These are phyloP conservation scores for Drosophila birchii DNA, from an alignment of 2,888 invertebrate species.

Conservation along the genomic window DNA sequence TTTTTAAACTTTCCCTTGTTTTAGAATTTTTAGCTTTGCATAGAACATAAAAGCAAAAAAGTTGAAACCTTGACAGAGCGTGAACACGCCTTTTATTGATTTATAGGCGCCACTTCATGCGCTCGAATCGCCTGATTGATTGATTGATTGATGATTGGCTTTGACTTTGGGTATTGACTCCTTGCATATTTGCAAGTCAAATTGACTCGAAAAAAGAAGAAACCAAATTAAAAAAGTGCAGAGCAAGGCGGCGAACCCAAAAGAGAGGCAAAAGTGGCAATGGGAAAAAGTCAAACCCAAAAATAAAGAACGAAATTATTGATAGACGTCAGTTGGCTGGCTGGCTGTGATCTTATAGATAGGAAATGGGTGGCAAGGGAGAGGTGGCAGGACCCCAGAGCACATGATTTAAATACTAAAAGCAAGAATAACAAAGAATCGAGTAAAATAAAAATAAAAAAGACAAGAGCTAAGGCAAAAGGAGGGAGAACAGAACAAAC, in stretches of 20 bases:
- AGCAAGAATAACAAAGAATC: slow-evolving; percentile 54
- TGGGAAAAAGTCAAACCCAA: slow-evolving; percentile 22
- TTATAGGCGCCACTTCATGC: slow-evolving; percentile 52
- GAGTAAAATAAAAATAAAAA: slow-evolving; percentile 56
- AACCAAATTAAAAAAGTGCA: slow-evolving; percentile 25
- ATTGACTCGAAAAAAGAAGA: slow-evolving; percentile 18
- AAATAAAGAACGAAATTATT: slow-evolving; percentile 59
- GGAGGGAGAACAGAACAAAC: slow-evolving; percentile 40
- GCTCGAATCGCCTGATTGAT: slow-evolving; percentile 57
- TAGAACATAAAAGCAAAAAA: slow-evolving; percentile 2
- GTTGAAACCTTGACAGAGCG: slow-evolving; percentile 66
- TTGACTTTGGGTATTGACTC: slow-evolving; percentile 63
- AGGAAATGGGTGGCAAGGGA: background rate
- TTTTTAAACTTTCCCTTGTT: slow-evolving; percentile 34
- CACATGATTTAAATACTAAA: slow-evolving; percentile 78
- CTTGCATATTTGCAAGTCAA: slow-evolving; percentile 43
- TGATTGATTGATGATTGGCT: slow-evolving; percentile 76
- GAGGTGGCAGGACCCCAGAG: slow-evolving; percentile 40
- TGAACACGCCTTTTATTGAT: slow-evolving; percentile 71
- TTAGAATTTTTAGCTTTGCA: slow-evolving; percentile 28
- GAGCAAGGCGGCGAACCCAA: slow-evolving; percentile 14
- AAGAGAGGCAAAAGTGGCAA: slow-evolving; percentile 3
- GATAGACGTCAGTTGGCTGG: slow-evolving; percentile 75
- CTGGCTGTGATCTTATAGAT: slow-evolving; percentile 53
- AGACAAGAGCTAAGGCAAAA: slow-evolving; percentile 21